These are phyloP conservation scores for Drosophila mercatorum DNA, from an alignment of 2,888 invertebrate species.

Conservation along the genomic window DNA sequence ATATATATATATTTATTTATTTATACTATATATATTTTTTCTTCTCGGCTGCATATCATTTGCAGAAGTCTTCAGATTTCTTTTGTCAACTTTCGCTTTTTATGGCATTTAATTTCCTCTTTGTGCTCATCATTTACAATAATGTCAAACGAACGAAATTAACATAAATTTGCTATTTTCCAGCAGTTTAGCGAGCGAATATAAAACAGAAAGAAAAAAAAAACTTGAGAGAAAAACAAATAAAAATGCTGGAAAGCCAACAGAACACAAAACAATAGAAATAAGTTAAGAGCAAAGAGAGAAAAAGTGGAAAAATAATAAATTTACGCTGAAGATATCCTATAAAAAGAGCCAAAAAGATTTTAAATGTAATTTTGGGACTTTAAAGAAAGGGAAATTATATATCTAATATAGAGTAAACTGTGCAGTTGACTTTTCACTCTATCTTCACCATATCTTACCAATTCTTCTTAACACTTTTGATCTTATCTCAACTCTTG, in stretches of 20 bases:
- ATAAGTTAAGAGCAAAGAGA: conserved; percentile 8
- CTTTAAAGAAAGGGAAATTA: too few relatives aligned
- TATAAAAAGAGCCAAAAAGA: background rate
- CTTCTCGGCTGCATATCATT: conserved; percentile 39
- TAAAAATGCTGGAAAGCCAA: conserved; percentile 31
- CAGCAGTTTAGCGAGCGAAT: conserved; percentile 57
- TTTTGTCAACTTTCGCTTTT: conserved; percentile 61
- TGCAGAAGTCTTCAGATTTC: conserved; percentile 40
- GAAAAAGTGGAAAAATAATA: background rate
- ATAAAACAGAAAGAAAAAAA: conserved; percentile 19
- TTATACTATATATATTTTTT: too few relatives aligned
- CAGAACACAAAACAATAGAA: conserved; percentile 17
- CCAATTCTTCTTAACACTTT: too few relatives aligned
- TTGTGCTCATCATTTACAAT: conserved; percentile 67
- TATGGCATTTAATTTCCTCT: conserved; percentile 74
- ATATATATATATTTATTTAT: too few relatives aligned
- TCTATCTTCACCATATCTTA: too few relatives aligned
- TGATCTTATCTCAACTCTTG: too few relatives aligned
- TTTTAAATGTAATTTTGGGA: too few relatives aligned
- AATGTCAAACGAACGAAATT: conserved; percentile 63
- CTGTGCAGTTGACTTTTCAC: too few relatives aligned
- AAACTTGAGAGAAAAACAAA: conserved; percentile 41
- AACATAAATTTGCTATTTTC: conserved; percentile 77
- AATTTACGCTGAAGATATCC: conserved; percentile 27
- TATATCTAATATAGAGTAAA: too few relatives aligned